Conservation (phyloP, 2,113 vertebrate genomes). For the Rhynchomys soricoides region DNA sequence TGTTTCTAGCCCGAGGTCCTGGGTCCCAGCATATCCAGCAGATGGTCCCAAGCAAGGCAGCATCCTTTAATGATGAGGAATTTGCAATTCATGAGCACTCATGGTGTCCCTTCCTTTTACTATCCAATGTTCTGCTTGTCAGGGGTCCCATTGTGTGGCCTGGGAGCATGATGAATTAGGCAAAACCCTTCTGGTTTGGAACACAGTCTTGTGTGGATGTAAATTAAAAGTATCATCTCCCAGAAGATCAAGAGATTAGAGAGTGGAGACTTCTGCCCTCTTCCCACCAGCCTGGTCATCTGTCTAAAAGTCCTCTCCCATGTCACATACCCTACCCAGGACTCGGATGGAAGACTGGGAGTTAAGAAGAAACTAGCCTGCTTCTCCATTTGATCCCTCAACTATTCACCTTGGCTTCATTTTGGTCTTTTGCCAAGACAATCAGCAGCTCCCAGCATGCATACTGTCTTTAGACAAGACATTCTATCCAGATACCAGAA, state of each 20-base stretch:
- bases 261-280: not conserved
- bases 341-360: not conserved
- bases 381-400: not conserved
- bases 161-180: slow-evolving; percentile 94
- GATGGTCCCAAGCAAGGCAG: slow-evolving; percentile 90
- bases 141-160: slow-evolving; percentile 84
- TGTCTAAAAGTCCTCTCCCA: not conserved
- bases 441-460: too few species aligned
- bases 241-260: slow-evolving; percentile 79
- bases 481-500: not conserved
- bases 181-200: slow-evolving; percentile 93
- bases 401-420: not conserved
- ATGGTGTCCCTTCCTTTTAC: slow-evolving; percentile 91
- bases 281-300: not conserved
- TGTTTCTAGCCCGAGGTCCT: slow-evolving; percentile 90
- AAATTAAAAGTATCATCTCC: slow-evolving; percentile 91
- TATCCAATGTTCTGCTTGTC: slow-evolving; percentile 89
- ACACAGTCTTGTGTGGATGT: slow-evolving; percentile 86
- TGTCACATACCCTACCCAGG: not conserved
- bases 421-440: not conserved
- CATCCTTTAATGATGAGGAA: slow-evolving; percentile 88
- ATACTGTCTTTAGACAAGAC: not conserved
- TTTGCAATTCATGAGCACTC: slow-evolving; percentile 99
- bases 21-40: slow-evolving; percentile 90
- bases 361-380: not conserved